Base-by-base conservation (phyloP, 35 echinoderm and acorn worm species). In the Acanthaster planci region DNA sequence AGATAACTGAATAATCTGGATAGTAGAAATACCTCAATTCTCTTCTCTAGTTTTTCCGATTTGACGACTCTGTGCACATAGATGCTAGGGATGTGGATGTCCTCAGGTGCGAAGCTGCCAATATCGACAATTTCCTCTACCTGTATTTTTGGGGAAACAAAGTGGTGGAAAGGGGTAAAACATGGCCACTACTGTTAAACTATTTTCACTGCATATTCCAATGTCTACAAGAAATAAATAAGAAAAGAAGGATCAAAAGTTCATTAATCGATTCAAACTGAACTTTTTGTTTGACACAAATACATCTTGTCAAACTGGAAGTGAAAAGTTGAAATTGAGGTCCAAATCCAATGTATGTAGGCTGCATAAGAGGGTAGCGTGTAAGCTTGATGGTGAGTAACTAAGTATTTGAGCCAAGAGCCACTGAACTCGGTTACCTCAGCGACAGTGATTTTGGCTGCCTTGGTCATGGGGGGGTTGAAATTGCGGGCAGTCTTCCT, bases 81-180 rank as follows among this genome's bases (percentile, higher is more conserved):
- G 16, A 99, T 99, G 78, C 92, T 91, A 32, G 91, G 96, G 3
- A 99, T 89, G 77, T 94, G 88, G 16, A 99, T 89, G 38, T 88
- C 78, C 56, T 99, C 96, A 18, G 88, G 84, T 1, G 85, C 91
- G 75, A 99, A 94, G 37, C 79, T 77, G 51, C 85, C 89, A 57
- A 91, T 76, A 40, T 99, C 96, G 35, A 99, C 96, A 55, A 99
- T 99, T 50, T 99, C 96, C 67, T 99, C 96, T 19, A 99, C 96
- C 96, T 99, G 56, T 10, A 47, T 47, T 47, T n/a, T n/a, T n/a
- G n/a, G n/a, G n/a, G 42, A 4, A 47, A 47, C 42, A 47, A 4
- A 47, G 42, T 47, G 12, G 42, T n/a, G n/a, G n/a, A n/a, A n/a
- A n/a, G n/a, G n/a, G n/a, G n/a, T n/a, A n/a, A n/a, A n/a, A n/a